phyloP scores from a whole-genome alignment of 2,113 vertebrate species.

The Vidua macroura region DNA sequence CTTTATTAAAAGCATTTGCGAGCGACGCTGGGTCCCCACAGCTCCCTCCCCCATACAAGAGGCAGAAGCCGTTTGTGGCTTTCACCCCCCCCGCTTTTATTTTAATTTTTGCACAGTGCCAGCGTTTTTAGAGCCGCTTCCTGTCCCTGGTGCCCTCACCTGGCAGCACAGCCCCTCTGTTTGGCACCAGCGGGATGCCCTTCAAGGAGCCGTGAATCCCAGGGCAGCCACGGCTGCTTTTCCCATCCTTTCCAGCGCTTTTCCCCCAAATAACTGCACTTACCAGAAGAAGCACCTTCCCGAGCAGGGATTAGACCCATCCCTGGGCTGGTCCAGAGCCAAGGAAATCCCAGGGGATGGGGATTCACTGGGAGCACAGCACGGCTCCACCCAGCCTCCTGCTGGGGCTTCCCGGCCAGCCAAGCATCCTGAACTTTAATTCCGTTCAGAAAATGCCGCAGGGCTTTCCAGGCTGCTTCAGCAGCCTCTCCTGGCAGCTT shows the following conservation, averaged over 20 bases:
- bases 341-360: rapidly evolving
- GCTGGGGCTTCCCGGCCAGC: background rate
- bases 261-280: rapidly evolving
- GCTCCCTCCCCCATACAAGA: background rate
- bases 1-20: slow-evolving; percentile 57
- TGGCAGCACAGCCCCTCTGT: background rate
- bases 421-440: too few relatives aligned
- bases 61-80: background rate
- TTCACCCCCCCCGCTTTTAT: rapidly evolving
- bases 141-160: rapidly evolving
- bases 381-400: background rate
- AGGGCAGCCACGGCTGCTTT: rapidly evolving
- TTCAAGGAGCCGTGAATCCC: rapidly evolving
- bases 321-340: background rate
- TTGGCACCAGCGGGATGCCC: background rate
- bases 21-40: background rate
- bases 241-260: background rate
- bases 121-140: background rate
- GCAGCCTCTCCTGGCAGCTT: background rate
- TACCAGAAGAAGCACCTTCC: background rate
- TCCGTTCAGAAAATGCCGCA: rapidly evolving
- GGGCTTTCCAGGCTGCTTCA: background rate
- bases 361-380: rapidly evolving
- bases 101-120: background rate
- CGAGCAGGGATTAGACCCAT: background rate